Conservation (phyloP, 2,888 invertebrate genomes). For the Dioctria linearis region DNA sequence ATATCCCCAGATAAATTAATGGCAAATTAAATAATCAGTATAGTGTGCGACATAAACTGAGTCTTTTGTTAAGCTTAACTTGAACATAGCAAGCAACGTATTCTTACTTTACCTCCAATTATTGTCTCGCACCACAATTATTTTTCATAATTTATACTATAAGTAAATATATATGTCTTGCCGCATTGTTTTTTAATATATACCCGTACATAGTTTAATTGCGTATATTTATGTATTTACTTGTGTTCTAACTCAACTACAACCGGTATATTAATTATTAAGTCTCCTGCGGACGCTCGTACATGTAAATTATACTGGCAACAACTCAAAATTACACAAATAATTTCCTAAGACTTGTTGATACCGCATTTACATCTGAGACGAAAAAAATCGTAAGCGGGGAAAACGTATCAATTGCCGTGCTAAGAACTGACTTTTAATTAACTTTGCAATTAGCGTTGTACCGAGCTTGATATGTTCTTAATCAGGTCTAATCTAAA, state of each 20-base stretch:
- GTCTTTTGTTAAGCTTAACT: too few species aligned
- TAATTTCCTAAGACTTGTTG: conserved; percentile 44
- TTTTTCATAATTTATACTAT: too few species aligned
- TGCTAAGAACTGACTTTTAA: conserved; percentile 44
- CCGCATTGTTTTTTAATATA: too few species aligned
- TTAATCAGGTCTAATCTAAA: conserved; percentile 55
- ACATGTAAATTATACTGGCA: conserved; percentile 30
- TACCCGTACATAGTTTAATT: too few species aligned
- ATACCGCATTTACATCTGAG: conserved; percentile 22
- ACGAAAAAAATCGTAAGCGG: conserved; percentile 12
- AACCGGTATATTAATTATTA: conserved; percentile 3
- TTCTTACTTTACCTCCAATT: too few species aligned
- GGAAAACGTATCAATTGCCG: conserved; percentile 44
- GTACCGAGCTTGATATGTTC: conserved; percentile 37
- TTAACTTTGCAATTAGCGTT: conserved; percentile 50
- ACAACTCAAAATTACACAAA: conserved; percentile 35
- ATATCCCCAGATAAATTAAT: too few species aligned
- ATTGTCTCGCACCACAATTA: too few species aligned
- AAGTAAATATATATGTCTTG: too few species aligned
- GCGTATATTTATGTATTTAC: neutral
- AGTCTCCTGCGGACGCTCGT: conserved; percentile 4
- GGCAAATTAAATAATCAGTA: too few species aligned
- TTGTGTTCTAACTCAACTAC: conserved; percentile 15
- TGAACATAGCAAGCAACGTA: too few species aligned
- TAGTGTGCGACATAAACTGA: too few species aligned